These are phyloP conservation scores for Hydrozoanthus gracilis DNA, from an alignment of 92 coral and sea anemone genomes.

Conservation along the genomic window DNA sequence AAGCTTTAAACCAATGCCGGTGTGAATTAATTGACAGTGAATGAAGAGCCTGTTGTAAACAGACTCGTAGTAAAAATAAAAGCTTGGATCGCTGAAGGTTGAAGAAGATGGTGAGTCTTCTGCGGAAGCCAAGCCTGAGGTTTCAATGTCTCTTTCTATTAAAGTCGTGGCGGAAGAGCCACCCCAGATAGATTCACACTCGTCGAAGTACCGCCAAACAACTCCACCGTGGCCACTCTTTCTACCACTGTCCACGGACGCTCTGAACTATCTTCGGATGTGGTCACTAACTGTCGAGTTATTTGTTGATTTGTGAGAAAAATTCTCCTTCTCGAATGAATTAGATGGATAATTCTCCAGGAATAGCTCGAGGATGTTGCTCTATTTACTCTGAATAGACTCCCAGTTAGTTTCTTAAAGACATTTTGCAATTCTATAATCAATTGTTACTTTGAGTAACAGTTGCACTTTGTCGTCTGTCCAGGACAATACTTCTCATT, in stretches of 20 bases:
- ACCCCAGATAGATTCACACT: slow-evolving; percentile 56
- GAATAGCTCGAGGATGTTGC: slow-evolving; percentile 34
- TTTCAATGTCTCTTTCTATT: slow-evolving; percentile 40
- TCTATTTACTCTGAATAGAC: slow-evolving; percentile 40
- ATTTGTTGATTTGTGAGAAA: slow-evolving; percentile 10
- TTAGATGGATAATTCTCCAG: slow-evolving; percentile 9
- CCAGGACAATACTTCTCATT: neutral
- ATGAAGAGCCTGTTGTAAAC: too few relatives aligned
- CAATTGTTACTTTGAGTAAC: neutral
- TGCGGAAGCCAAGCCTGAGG: slow-evolving; percentile 12
- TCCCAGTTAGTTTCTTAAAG: slow-evolving; percentile 32
- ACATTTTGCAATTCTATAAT: neutral
- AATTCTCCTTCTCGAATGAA: neutral
- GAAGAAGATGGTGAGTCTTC: neutral
- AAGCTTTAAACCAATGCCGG: too few relatives aligned
- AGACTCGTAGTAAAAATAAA: too few relatives aligned
- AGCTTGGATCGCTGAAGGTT: too few relatives aligned
- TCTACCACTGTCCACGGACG: slow-evolving; percentile 48
- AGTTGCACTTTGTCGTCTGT: neutral
- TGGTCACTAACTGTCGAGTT: slow-evolving; percentile 25
- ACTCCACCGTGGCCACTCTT: slow-evolving; percentile 60
- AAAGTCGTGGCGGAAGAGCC: slow-evolving; percentile 60
- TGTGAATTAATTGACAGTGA: too few relatives aligned
- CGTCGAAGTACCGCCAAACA: slow-evolving; percentile 42
- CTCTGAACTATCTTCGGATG: slow-evolving; percentile 48